Evolutionary conservation across 2,797 vertebrate species (phyloP).

Genomic region (Fistularia tabacaria): DNA sequence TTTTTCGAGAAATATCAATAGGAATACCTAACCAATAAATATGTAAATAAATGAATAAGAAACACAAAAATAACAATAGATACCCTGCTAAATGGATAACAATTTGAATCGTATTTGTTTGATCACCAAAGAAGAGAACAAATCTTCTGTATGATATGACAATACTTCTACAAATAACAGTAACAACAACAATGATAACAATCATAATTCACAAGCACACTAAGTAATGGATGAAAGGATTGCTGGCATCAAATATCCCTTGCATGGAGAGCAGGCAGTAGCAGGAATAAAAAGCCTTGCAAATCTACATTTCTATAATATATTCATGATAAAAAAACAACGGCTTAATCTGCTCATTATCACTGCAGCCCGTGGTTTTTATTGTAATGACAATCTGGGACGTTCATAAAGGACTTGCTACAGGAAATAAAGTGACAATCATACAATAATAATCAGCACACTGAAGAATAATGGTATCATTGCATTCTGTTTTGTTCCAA

Average conservation of each 20-base stretch:
- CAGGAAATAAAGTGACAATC: constrained; percentile 41
- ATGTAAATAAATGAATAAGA: too few species aligned
- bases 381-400: constrained; percentile 52
- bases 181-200: too few species aligned
- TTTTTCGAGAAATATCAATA: too few species aligned
- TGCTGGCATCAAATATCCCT: constrained; percentile 1
- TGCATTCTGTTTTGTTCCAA: constrained; percentile 2
- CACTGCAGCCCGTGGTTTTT: constrained; percentile 46
- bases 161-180: too few species aligned
- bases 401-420: constrained; percentile 54
- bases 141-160: too few species aligned
- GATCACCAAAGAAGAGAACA: too few species aligned
- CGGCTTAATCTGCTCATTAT: constrained; percentile 58
- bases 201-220: too few species aligned
- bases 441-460: constrained; percentile 38
- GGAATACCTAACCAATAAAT: too few species aligned
- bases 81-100: too few species aligned
- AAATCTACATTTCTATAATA: constrained; percentile 33
- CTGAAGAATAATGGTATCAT: constrained; percentile 32
- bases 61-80: too few species aligned
- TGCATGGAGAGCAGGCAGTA: constrained; percentile 7
- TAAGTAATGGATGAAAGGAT: neutral
- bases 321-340: constrained; percentile 36
- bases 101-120: too few species aligned
- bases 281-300: constrained; percentile 18